Evolutionary conservation across 2,797 vertebrate genomes (phyloP).

Genomic region (Gambelia wislizenii): DNA sequence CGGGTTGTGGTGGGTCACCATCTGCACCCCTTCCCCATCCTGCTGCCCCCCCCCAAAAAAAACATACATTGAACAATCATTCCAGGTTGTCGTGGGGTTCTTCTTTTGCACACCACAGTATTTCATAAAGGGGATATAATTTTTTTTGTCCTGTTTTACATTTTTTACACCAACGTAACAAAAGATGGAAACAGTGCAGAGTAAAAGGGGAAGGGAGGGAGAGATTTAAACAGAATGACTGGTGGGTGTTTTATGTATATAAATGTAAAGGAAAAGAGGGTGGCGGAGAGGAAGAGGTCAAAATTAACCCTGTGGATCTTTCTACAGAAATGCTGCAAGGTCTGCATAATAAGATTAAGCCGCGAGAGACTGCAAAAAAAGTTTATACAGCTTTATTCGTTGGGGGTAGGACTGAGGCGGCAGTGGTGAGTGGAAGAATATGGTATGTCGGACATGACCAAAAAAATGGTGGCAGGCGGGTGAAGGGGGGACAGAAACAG

Average conservation of each 20-base stretch:
- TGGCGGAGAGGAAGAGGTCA: slow-evolving; percentile 9
- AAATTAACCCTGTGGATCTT: slow-evolving; percentile 35
- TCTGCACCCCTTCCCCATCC: slow-evolving; percentile 55
- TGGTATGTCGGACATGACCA: slow-evolving; percentile 63
- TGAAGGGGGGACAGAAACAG: background rate
- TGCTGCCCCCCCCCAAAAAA: slow-evolving; percentile 43
- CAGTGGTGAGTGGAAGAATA: slow-evolving; percentile 54
- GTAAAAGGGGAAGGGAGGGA: slow-evolving; percentile 16
- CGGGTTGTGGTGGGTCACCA: slow-evolving; percentile 11
- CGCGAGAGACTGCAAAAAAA: slow-evolving; percentile 74
- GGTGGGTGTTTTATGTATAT: slow-evolving; percentile 59
- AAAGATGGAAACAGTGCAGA: slow-evolving; percentile 64
- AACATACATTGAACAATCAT: slow-evolving; percentile 74
- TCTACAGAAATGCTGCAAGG: slow-evolving; percentile 69
- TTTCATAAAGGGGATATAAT: slow-evolving; percentile 74
- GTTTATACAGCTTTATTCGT: slow-evolving; percentile 82
- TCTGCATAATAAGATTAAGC: slow-evolving; percentile 69
- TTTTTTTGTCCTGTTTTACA: slow-evolving; percentile 77
- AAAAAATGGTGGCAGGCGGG: slow-evolving; percentile 49
- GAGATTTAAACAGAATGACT: slow-evolving; percentile 61
- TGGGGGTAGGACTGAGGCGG: slow-evolving; percentile 59
- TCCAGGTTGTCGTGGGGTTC: slow-evolving; percentile 52
- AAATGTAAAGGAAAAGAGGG: slow-evolving; percentile 45
- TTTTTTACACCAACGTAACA: slow-evolving; percentile 85
- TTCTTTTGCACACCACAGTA: slow-evolving; percentile 82